These are phyloP conservation scores for Leucophenga varia DNA, from an alignment of 1,140 invertebrate species.

Conservation along the genomic window DNA sequence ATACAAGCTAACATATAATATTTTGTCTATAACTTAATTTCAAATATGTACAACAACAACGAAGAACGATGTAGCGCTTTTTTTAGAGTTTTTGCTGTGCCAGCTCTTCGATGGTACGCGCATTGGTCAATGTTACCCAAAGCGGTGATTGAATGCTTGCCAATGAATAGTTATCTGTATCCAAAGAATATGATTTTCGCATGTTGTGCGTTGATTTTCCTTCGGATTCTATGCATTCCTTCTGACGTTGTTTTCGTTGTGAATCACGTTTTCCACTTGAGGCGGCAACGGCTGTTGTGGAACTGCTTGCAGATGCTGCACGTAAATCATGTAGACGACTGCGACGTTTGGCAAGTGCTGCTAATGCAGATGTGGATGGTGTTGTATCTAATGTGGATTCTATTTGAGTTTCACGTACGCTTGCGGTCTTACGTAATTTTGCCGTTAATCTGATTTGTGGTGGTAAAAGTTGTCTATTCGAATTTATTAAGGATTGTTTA, in stretches of 20 bases:
- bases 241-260: slow-evolving; percentile 25
- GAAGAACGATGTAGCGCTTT: no score
- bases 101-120: slow-evolving; percentile 58
- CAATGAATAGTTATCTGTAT: slow-evolving; percentile 40
- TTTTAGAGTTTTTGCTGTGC: slow-evolving; percentile 43
- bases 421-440: slow-evolving; percentile 34
- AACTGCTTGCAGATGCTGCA: slow-evolving; percentile 14
- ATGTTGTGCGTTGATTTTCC: no score
- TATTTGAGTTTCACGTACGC: slow-evolving; percentile 23
- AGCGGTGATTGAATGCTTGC: slow-evolving; percentile 60
- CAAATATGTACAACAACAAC: no score
- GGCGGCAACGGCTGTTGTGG: slow-evolving; percentile 23
- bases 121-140: slow-evolving; percentile 68
- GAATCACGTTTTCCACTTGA: slow-evolving; percentile 28
- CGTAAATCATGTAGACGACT: slow-evolving; percentile 38
- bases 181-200: slow-evolving; percentile 43
- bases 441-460: slow-evolving; percentile 16
- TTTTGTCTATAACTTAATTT: no score
- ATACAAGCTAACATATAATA: no score
- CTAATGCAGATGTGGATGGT: neutral
- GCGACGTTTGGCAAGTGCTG: slow-evolving; percentile 26
- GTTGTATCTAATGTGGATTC: neutral
- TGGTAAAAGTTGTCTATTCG: neutral
- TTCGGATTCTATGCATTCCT: no score
- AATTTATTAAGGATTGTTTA: no score